A percentile compares a stretch with the other conserved stretches of the same genome.
Evolutionary conservation across 2,888 invertebrate genomes (phyloP).

Genomic region (Drosophila cognata): DNA sequence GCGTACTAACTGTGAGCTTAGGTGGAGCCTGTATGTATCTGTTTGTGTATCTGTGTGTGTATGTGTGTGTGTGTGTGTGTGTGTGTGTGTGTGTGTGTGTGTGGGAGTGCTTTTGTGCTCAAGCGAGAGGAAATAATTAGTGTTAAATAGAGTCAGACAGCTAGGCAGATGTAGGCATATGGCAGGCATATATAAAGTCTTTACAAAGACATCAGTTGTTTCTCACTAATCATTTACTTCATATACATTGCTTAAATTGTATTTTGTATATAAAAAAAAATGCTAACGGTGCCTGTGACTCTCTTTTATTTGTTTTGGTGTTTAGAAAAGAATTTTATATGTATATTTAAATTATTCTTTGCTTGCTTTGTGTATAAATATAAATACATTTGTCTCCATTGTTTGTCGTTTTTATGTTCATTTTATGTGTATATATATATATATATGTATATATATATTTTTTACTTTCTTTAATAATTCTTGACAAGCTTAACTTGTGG

Average conservation of each 20-base stretch:
- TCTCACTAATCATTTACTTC: slow-evolving; percentile 66
- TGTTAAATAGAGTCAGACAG: slow-evolving; percentile 70
- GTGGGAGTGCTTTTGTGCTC: slow-evolving; percentile 27
- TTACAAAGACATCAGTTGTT: slow-evolving; percentile 76
- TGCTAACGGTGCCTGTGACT: slow-evolving; percentile 77
- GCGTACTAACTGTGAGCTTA: slow-evolving; percentile 14
- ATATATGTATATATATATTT: slow-evolving; percentile 14
- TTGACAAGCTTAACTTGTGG: slow-evolving; percentile 37
- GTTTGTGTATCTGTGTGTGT: not conserved
- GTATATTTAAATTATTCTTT: slow-evolving; percentile 52
- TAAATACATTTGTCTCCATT: slow-evolving; percentile 70
- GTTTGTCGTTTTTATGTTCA: slow-evolving; percentile 40
- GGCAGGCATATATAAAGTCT: slow-evolving; percentile 80
- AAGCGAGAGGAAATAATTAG: slow-evolving; percentile 49
- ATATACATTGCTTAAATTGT: slow-evolving; percentile 68
- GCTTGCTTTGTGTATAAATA: slow-evolving; percentile 72
- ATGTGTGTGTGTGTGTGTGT: slow-evolving; percentile 1
- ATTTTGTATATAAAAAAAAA: slow-evolving; percentile 76
- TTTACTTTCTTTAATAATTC: slow-evolving; percentile 7
- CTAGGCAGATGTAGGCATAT: slow-evolving; percentile 80
- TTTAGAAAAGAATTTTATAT: slow-evolving; percentile 46
- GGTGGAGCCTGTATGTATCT: not conserved
- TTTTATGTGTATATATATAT: slow-evolving; percentile 19
- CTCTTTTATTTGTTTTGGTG: slow-evolving; percentile 42
- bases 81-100: slow-evolving; percentile 7